Evolutionary conservation across 37 sponge, comb jelly and placozoan genomes (phyloP), one percentile per base, ranked within the genome.

Genomic region (Eunapius fragilis): DNA sequence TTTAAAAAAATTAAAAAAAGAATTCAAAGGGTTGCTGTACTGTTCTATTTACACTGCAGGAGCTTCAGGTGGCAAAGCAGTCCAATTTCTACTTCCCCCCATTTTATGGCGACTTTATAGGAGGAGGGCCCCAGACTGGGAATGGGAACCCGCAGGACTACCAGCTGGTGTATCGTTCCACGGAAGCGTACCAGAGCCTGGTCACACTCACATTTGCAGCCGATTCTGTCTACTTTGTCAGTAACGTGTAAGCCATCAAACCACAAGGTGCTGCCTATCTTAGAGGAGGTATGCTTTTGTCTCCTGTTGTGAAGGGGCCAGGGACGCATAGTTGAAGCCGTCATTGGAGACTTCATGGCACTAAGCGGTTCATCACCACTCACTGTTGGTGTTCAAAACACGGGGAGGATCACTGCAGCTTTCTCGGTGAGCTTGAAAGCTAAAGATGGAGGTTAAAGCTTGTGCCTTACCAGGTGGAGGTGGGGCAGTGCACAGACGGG

Each of bases 91-190:
- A 88, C 70, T 91, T 90, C 74, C 89, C 91, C 2, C 31, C 89
- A 67, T 94, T 94, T 72, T 94, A 94, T 86, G 95, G 95, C 25
- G 92, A 91, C 13, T 84, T 88, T 37, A 69, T 77, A n/a, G 94
- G 94, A 23, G 27, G 78, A 77, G 19, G 58, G 17, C 19, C 58
- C 6, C 58, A 58, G 58, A 58, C 58, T 17, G 58, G 58, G 19
- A 58, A 58, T 1, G 58, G 58, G 58, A 19, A 58, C 58, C 58
- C 7, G 2, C 58, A 58, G 22, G 38, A 77, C 22, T 80, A 67
- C 67, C 77, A 74, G 28, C 76, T 95, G 36, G 78, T 82, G 32
- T 95, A 95, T 80, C 80, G 72, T 24, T 82, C 86, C 25, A 72
- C 28, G 35, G 83, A 91, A 28, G 75, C 72, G 2, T 94, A 95